Conservation (phyloP, 2,888 invertebrate species). For the Caenorhabditis wallacei region DNA sequence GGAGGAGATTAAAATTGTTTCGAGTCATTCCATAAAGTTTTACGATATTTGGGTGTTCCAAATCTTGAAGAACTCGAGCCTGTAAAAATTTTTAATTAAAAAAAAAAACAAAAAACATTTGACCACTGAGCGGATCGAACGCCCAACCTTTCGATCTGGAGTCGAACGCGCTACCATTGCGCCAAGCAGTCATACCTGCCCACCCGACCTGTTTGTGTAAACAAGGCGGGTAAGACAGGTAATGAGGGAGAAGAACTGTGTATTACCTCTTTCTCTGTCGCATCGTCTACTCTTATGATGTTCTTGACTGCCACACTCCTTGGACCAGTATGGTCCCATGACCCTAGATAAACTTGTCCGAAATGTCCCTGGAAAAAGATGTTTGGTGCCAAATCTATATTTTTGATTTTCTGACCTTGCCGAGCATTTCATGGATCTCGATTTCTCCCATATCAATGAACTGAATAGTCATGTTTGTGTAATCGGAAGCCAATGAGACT, state of each 20-base stretch:
- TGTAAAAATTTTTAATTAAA: conserved; percentile 85
- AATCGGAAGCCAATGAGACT: conserved; percentile 67
- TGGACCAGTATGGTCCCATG: conserved; percentile 72
- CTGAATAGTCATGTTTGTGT: conserved; percentile 67
- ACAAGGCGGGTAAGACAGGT: neutral
- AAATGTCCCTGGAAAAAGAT: conserved; percentile 77
- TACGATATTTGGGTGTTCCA: conserved; percentile 96
- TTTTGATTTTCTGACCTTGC: conserved; percentile 75
- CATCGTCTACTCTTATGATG: conserved; percentile 52
- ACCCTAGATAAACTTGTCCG: conserved; percentile 79
- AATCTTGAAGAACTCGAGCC: conserved; percentile 94
- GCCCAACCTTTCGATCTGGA: conserved; percentile 78
- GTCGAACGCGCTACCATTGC: conserved; percentile 78
- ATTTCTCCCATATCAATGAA: conserved; percentile 76
- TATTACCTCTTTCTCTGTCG: conserved; percentile 68
- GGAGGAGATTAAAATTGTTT: conserved; percentile 89
- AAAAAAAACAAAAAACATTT: conserved; percentile 20
- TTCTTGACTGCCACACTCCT: conserved; percentile 71
- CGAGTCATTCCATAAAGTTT: conserved; percentile 70
- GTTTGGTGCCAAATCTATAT: too few species aligned
- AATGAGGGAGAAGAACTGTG: neutral
- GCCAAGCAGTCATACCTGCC: conserved; percentile 70
- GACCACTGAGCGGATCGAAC: conserved; percentile 33
- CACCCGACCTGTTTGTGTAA: neutral
- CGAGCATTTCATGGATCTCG: conserved; percentile 78